phyloP scores from a whole-genome alignment of 2,888 invertebrate species.

The Abrostola tripartita region DNA sequence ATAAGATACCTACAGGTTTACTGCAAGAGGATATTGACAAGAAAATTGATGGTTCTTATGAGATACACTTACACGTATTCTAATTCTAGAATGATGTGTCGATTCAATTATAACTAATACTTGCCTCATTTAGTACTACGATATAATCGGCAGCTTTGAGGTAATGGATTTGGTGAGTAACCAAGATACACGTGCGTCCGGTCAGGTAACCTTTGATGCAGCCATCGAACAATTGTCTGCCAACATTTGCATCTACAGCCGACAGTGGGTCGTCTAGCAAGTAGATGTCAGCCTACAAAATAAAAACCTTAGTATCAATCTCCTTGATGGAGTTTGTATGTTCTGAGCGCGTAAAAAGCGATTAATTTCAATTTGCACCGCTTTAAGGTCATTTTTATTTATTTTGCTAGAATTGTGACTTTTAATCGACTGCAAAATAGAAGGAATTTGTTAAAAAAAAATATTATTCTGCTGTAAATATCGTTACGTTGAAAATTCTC shows the following conservation, averaged over 20 bases:
- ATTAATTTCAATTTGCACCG: background rate
- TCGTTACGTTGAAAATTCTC: no score
- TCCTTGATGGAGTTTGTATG: background rate
- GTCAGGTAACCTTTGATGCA: conserved; percentile 91
- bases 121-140: conserved; percentile 86
- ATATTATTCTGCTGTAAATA: no score
- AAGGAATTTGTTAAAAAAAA: no score
- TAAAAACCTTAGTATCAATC: background rate
- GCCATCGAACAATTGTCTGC: conserved; percentile 92
- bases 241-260: conserved; percentile 94
- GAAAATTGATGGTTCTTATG: background rate
- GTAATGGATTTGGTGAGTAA: conserved; percentile 95
- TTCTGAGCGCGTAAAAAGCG: no score
- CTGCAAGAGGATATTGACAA: no score
- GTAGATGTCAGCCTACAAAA: conserved; percentile 91
- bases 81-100: background rate
- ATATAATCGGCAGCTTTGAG: conserved; percentile 83
- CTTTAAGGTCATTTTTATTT: no score
- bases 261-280: conserved; percentile 94
- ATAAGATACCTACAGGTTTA: background rate
- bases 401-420: no score
- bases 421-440: no score
- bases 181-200: conserved; percentile 91
- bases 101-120: conserved; percentile 6
- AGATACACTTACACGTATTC: background rate